Evolutionary conservation across 2,888 invertebrate species (phyloP).

Genomic region (Microchrysa polita): DNA sequence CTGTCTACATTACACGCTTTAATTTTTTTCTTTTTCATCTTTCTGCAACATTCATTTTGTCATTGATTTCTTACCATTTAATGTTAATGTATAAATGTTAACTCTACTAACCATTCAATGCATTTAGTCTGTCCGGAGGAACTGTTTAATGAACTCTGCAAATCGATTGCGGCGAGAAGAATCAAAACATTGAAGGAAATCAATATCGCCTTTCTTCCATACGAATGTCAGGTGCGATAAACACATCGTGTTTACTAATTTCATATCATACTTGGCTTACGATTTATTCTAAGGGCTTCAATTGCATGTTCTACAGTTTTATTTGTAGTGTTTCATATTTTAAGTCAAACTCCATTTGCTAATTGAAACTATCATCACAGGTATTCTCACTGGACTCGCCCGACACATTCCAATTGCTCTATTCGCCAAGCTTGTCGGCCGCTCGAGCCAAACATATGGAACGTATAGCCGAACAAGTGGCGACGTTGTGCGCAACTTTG

Average conservation of each 20-base stretch:
- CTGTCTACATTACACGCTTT: neutral
- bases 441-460: constrained; percentile 92
- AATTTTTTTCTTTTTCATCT: neutral
- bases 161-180: constrained; percentile 92
- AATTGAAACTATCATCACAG: constrained; percentile 63
- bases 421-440: constrained; percentile 87
- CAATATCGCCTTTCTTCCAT: constrained; percentile 98
- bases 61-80: neutral
- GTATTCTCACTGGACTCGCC: constrained; percentile 96
- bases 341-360: too few relatives aligned
- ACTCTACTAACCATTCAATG: constrained; percentile 3
- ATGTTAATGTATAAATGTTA: too few relatives aligned
- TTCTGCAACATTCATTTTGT: neutral
- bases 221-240: constrained; percentile 88
- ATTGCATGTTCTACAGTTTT: too few relatives aligned
- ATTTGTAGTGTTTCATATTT: neutral
- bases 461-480: constrained; percentile 99
- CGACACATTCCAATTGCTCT: constrained; percentile 96
- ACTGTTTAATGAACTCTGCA: constrained; percentile 96
- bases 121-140: constrained; percentile 88
- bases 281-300: neutral
- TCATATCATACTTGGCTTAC: neutral
- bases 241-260: neutral
- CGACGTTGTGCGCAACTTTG: constrained; percentile 97
- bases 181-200: constrained; percentile 98